Base-by-base conservation (phyloP, 1,140 invertebrate genomes). In the Zeugodacus cucurbitae region DNA sequence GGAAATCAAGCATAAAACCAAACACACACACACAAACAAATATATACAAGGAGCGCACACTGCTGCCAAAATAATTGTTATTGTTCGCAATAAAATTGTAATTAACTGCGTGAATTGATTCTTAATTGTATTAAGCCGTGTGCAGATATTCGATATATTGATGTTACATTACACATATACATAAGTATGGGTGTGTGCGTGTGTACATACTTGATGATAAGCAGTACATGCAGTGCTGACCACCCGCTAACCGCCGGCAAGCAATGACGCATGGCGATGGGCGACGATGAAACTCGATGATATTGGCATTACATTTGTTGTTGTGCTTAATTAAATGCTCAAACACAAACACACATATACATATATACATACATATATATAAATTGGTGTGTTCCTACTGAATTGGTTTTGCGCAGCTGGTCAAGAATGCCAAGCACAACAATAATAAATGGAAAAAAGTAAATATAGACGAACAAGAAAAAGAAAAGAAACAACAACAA, bases 101-200 rank as follows among this genome's bases (percentile, higher is more conserved):
- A 82, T 82, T 82, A 82, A 82, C 41, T 82, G 74, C 74, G 74
- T 82, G 74, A 82, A 82, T 82, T 82, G 74, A 11, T 82, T 82
- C 74, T 82, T 82, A 82, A 82, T 82, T 82, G 74, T 82, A 82
- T 82, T 48, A 48, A 82, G 34, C 74, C 74, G n/a, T 29, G 7
- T 48, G 37, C 74, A n/a, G 41, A 26, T 74, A 41, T 74, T 10
- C 29, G 14, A 48, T 8, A 4, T 48, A 29, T 29, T n/a, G 34
- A 48, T 82, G 3, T 82, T 17, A 54, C 48, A 17, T 29, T 70
- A 70, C 34, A 17, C 20, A 8, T 4, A 6, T 32, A 11, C 26
- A 22, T 14, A 44, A 3, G 22, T 37, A 41, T 41, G 5, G 0
- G 1, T 44, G 32, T 44, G 14, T 2, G n/a, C n/a, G 34, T 14